phyloP scores from a whole-genome alignment of 1,140 invertebrate species.

The Sycophila sp. region DNA sequence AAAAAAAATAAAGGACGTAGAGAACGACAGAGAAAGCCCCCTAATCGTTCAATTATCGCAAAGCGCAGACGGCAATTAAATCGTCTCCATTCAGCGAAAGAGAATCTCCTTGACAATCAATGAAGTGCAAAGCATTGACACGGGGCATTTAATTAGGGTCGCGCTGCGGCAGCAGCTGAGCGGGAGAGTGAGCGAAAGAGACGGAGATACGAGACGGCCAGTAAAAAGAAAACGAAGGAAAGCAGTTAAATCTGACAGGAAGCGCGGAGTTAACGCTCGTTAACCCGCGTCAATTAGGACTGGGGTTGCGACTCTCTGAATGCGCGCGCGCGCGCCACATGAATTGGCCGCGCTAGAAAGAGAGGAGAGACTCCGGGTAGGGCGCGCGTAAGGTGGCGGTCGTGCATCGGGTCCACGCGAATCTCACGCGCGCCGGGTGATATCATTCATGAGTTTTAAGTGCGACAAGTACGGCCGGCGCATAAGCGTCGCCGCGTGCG shows the following conservation, averaged over 20 bases:
- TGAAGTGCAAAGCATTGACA: constrained; percentile 34
- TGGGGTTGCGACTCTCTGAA: constrained; percentile 7
- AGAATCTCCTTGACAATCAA: constrained; percentile 40
- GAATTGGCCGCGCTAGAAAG: no score
- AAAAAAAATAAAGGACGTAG: no score
- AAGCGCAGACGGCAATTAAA: constrained; percentile 6
- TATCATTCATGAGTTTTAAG: neutral
- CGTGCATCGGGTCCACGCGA: constrained; percentile 8
- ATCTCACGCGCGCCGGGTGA: constrained; percentile 17
- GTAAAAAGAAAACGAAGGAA: constrained; percentile 33
- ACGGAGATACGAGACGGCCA: no score
- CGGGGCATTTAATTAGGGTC: constrained; percentile 21
- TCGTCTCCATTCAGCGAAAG: constrained; percentile 6
- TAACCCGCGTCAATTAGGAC: constrained; percentile 33
- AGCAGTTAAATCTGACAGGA: constrained; percentile 40
- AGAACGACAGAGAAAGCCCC: neutral
- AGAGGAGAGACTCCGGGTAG: no score
- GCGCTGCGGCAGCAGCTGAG: neutral
- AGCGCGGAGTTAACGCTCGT: constrained; percentile 38
- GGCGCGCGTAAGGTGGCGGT: neutral
- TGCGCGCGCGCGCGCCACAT: neutral
- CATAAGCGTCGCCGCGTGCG: no score
- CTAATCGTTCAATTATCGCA: neutral
- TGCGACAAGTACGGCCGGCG: neutral
- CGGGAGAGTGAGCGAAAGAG: neutral